Evolutionary conservation across 2,797 vertebrate genomes (phyloP), one percentile per base, ranked within the genome.

Genomic region (Holocentrus rufus): DNA sequence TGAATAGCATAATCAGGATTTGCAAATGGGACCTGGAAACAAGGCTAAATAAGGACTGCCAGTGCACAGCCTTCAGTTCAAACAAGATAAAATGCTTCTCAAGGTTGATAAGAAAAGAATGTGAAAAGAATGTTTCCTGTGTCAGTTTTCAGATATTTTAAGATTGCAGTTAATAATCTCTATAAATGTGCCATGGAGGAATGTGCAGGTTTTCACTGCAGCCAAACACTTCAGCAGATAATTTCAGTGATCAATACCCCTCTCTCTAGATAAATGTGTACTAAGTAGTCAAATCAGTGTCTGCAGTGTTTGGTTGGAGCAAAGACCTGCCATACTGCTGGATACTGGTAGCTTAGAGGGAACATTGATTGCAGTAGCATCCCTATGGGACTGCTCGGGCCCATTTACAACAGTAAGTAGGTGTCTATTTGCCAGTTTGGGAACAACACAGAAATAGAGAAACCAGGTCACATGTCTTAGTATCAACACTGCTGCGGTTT

Each of bases 401-500:
- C 18, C 4, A 2, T 46, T 47, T n/a, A 8, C 11, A 25, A 44
- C 2, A 17, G 9, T 14, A 22, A 3, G 31, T 34, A 18, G 27
- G 56, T 54, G 44, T 46, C 49, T 50, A 17, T 14, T n/a, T 70
- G 55, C 59, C 68, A 69, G 34, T 22, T 8, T 13, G 54, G 31
- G 25, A 69, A 70, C 64, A 68, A 55, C n/a, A 44, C 53, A 14
- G 23, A 5, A 58, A 15, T 10, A 69, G 39, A 34, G 58, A 68
- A 66, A 61, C 17, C 1, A 76, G 58, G 56, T 72, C 64, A 67
- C 14, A 13, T 15, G 34, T 65, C 5, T 8, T 3, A 47, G 13
- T 49, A 2, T 7, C 65, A 69, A 71, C 30, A 72, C 52, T 54
- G 18, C 30, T n/a, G 14, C 30, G 27, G 25, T 56, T 18, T 17